phyloP scores from a whole-genome alignment of 2,113 vertebrate genomes.

The Podocnemis expansa region DNA sequence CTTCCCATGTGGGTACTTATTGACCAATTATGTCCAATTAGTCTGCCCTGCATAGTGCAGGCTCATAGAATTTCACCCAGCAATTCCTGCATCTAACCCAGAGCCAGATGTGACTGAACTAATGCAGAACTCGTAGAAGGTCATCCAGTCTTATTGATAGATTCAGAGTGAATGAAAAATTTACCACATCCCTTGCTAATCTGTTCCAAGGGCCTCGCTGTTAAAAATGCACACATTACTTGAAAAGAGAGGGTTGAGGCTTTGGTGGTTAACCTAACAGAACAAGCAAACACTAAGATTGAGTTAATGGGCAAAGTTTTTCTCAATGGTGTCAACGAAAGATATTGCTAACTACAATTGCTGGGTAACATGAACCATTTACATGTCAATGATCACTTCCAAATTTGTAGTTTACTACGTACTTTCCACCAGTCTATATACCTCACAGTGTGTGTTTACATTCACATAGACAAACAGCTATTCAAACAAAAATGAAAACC shows the following conservation, averaged over 20 bases:
- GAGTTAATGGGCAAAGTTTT: constrained; percentile 31
- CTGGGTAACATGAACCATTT: constrained; percentile 40
- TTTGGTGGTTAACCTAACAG: background rate
- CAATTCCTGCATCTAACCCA: background rate
- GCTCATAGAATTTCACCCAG: background rate
- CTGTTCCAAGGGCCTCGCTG: background rate
- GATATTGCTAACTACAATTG: background rate
- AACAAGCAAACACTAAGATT: constrained; percentile 24
- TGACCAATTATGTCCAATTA: background rate
- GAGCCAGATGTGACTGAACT: background rate
- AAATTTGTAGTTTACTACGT: background rate
- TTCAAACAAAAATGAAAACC: background rate
- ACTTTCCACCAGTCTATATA: accelerated
- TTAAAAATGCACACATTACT: background rate
- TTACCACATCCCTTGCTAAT: background rate
- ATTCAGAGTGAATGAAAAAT: background rate
- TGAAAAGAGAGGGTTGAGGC: background rate
- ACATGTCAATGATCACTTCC: background rate
- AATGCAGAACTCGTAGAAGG: background rate
- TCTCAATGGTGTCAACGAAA: background rate
- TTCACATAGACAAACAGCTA: background rate
- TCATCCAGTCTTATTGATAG: background rate
- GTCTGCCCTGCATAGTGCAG: background rate
- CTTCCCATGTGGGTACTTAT: background rate
- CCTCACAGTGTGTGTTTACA: background rate